Base-by-base conservation (phyloP, 2,888 invertebrate species). In the Malacosoma neustria region DNA sequence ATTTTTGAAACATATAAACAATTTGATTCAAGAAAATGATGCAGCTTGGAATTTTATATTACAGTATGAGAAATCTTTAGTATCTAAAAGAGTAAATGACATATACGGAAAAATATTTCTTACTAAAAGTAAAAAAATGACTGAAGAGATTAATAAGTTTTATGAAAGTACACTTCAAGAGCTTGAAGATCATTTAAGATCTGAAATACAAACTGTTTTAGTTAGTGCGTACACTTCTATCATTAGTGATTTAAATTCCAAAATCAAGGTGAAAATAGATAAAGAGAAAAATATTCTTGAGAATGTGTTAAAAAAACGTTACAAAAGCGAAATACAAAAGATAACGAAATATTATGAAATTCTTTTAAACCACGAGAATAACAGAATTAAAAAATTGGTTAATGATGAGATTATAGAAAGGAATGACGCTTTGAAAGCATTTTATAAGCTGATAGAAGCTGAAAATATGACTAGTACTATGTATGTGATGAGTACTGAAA, bases 401-500 rank as follows among this genome's bases (percentile, higher is more conserved):
- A 69, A 70, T 41, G 46, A 57, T 35, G 65, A 69, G 3, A 47
- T 73, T 29, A 36, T 48, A 36, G 69, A 74, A 41, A 64, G 74
- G 54, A 84, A 85, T 46, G 72, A 80, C 39, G 72, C 74, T 1
- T 42, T 85, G 3, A 60, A 54, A 49, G 67, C 71, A 14, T 82
- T 77, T 54, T 70, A 60, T 32, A 69, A 47, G 42, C 72, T 72
- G 53, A 54, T 71, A 35, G 70, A 81, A 51, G 58, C 71, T 13
- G 71, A 79, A 52, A 74, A 69, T 41, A 49, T 67, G 15, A 74
- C 79, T 3, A 70, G 71, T 38, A 72, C 73, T 4, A 84, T 85
- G 75, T 85, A 84, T 48, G 49, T 84, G 14, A 70, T 85, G 70
- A 72, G 76, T 35, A 57, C 65, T 4, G 82, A 84, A 48, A 63